Conservation (phyloP, 2,888 invertebrate species). For the Linyphia triangularis region DNA sequence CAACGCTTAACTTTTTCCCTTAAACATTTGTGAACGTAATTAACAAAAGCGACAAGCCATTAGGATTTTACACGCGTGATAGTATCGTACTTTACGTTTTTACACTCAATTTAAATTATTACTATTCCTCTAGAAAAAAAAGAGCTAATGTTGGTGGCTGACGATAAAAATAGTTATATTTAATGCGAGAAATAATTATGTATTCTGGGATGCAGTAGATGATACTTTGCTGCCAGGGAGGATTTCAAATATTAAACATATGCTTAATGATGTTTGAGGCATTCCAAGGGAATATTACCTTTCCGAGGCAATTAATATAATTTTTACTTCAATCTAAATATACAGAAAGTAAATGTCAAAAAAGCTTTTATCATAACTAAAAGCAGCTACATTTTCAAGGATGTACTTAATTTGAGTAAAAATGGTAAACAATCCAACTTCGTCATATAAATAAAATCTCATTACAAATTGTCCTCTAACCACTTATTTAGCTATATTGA, state of each 20-base stretch:
- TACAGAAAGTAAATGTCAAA: too few relatives aligned
- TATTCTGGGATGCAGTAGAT: neutral
- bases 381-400: too few relatives aligned
- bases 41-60: slow-evolving; percentile 61
- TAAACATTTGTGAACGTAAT: slow-evolving; percentile 26
- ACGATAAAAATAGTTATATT: neutral
- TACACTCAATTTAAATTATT: neutral
- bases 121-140: neutral
- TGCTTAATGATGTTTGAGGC: neutral
- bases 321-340: neutral
- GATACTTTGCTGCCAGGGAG: neutral
- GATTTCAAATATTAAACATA: neutral
- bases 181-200: neutral
- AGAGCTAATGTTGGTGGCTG: slow-evolving; percentile 8
- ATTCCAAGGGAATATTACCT: neutral
- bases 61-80: slow-evolving; percentile 14
- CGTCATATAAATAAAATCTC: too few relatives aligned
- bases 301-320: neutral
- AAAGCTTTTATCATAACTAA: too few relatives aligned
- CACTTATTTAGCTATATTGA: too few relatives aligned
- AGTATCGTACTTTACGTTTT: neutral
- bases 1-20: slow-evolving; percentile 51
- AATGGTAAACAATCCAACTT: too few relatives aligned
- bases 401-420: too few relatives aligned
- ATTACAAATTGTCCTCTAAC: too few relatives aligned